Evolutionary conservation across 2,113 vertebrate species (phyloP).

Genomic region (Cheirogaleus medius): DNA sequence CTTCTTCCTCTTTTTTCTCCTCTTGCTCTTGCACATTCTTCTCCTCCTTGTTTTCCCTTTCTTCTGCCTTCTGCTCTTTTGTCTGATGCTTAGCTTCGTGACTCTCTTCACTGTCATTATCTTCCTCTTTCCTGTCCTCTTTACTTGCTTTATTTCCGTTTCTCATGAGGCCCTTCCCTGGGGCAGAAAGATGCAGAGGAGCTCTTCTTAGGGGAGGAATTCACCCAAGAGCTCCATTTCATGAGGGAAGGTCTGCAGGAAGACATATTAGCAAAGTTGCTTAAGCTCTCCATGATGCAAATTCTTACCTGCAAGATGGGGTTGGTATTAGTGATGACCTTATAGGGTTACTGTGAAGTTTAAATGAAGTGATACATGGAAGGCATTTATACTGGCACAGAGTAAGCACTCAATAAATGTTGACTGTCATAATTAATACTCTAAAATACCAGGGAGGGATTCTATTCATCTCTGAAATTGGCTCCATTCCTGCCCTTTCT

Average conservation of each 20-base stretch:
- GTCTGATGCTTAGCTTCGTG: background rate
- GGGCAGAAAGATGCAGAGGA: constrained; percentile 6
- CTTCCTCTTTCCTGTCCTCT: background rate
- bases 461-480: background rate
- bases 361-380: background rate
- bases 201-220: background rate
- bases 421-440: background rate
- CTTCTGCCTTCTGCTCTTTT: background rate
- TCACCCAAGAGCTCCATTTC: background rate
- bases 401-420: background rate
- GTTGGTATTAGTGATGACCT: background rate
- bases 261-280: background rate
- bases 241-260: background rate
- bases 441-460: background rate
- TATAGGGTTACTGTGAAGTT: background rate
- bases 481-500: background rate
- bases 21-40: background rate
- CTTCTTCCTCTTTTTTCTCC: background rate
- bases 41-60: background rate
- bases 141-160: background rate
- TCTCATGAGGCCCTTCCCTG: background rate
- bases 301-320: background rate
- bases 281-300: background rate
- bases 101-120: background rate
- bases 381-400: background rate